Base-by-base conservation (phyloP, 2,888 invertebrate genomes). In the Corbicula japonica region DNA sequence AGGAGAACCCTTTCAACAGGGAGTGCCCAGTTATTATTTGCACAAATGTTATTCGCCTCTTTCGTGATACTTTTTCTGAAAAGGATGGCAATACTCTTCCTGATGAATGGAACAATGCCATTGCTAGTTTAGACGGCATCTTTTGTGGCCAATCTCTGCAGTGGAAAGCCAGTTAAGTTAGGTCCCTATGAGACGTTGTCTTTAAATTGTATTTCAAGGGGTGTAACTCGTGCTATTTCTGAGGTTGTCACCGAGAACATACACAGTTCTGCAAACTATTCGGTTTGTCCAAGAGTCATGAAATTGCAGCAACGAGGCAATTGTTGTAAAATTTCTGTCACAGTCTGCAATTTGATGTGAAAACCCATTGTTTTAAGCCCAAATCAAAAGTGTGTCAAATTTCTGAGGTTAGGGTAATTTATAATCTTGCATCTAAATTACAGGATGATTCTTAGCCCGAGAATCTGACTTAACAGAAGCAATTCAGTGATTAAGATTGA, bases 261-360 rank as follows among this genome's bases (percentile, higher is more conserved):
- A 35, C 28, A 54, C 30, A n/a, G 54, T n/a, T n/a, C n/a, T n/a
- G n/a, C n/a, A n/a, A n/a, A n/a, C n/a, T n/a, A n/a, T n/a, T n/a
- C n/a, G n/a, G n/a, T n/a, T n/a, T n/a, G n/a, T n/a, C n/a, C n/a
- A n/a, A n/a, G n/a, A n/a, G n/a, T n/a, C n/a, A n/a, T n/a, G n/a
- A n/a, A n/a, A n/a, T n/a, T n/a, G n/a, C n/a, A n/a, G n/a, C n/a
- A n/a, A n/a, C n/a, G n/a, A n/a, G n/a, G n/a, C n/a, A n/a, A n/a
- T n/a, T n/a, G n/a, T n/a, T n/a, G n/a, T n/a, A n/a, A n/a, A n/a
- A 66, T 50, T 48, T 26, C 65, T 12, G 65, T 65, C 8, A 65
- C 48, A 34, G 48, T 65, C 12, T 65, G 65, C 35, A 65, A 66
- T 18, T 23, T 50, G 35, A 32, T 38, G 21, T 52, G 32, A 12